phyloP scores from a whole-genome alignment of 2,888 invertebrate genomes.

The Nasonia oneida region DNA sequence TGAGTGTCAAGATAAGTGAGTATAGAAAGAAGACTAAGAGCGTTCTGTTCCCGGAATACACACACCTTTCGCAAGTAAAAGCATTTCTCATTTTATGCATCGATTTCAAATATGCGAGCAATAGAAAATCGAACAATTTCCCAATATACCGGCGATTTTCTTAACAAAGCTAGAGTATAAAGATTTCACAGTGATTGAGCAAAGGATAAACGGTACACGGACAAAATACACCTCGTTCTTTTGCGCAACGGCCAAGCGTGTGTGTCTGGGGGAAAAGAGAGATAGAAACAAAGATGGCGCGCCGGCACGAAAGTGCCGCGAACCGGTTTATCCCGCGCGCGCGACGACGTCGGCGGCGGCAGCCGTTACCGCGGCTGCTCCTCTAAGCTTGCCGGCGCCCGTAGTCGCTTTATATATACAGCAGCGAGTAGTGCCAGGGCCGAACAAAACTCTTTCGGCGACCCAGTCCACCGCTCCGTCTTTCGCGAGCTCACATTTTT shows the following conservation, averaged over 20 bases:
- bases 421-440: conserved; percentile 24
- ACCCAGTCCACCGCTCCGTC: conserved; percentile 35
- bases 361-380: neutral
- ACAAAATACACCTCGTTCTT: conserved; percentile 42
- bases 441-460: conserved; percentile 42
- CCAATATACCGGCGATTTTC: neutral
- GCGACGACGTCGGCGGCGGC: neutral
- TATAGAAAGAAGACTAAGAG: conserved; percentile 5
- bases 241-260: conserved; percentile 47
- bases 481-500: conserved; percentile 46
- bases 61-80: neutral
- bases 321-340: conserved; percentile 72
- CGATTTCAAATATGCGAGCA: neutral
- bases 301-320: conserved; percentile 70
- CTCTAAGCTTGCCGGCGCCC: conserved; percentile 52
- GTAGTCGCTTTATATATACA: neutral
- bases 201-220: neutral
- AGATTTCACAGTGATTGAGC: conserved; percentile 10
- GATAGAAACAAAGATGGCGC: conserved; percentile 75
- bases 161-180: neutral
- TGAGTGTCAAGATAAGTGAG: conserved; percentile 35
- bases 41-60: neutral
- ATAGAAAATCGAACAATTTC: neutral
- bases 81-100: neutral
- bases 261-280: conserved; percentile 64